Evolutionary conservation across 2,113 vertebrate species (phyloP).

Genomic region (Boleophthalmus pectinirostris): DNA sequence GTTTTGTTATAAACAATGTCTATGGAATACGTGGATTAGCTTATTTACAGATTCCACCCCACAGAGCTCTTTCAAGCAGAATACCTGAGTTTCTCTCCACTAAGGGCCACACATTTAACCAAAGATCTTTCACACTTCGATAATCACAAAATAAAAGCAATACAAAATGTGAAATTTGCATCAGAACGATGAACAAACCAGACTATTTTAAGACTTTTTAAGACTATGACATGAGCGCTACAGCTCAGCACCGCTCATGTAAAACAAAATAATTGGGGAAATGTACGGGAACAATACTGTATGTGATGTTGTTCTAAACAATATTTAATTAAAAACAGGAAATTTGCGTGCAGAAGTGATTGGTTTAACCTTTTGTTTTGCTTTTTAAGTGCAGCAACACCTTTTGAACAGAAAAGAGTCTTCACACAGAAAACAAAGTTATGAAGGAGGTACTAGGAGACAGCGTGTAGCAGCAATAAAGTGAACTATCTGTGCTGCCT

Average conservation of each 20-base stretch:
- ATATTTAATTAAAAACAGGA: background rate
- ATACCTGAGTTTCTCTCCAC: constrained; percentile 92
- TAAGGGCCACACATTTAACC: constrained; percentile 73
- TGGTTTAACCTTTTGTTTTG: background rate
- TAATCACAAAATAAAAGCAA: constrained; percentile 18
- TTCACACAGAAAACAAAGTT: constrained; percentile 32
- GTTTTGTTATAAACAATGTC: constrained; percentile 79
- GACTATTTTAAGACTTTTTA: background rate
- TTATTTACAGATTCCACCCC: constrained; percentile 88
- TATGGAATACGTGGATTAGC: constrained; percentile 78
- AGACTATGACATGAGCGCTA: background rate
- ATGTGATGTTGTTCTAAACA: background rate
- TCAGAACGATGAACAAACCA: background rate
- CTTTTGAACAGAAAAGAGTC: constrained; percentile 22
- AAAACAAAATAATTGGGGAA: background rate
- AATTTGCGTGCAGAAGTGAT: background rate
- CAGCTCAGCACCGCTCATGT: background rate
- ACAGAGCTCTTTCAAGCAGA: constrained; percentile 81
- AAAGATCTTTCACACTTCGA: constrained; percentile 57
- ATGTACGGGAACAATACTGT: background rate
- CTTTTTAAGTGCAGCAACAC: constrained; percentile 20
- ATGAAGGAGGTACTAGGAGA: constrained; percentile 53
- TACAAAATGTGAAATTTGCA: background rate
- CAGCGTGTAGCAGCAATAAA: constrained; percentile 49
- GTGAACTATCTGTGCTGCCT: constrained; percentile 33